Conservation (phyloP, 2,888 invertebrate species). For the Pelosia muscerda region DNA sequence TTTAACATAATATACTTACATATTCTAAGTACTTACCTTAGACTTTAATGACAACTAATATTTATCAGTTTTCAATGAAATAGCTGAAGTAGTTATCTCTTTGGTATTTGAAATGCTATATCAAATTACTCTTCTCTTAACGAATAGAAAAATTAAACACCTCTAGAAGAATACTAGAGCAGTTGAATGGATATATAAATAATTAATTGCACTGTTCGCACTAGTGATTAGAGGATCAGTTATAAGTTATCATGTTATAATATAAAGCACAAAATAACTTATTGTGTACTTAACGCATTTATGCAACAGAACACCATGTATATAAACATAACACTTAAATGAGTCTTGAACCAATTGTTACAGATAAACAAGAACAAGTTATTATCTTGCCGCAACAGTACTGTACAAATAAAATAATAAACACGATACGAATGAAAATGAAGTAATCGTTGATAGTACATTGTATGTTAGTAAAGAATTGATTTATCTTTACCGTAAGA, state of each 20-base stretch:
- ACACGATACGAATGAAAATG: slow-evolving; percentile 5
- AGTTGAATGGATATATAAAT: background rate
- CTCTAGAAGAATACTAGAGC: background rate
- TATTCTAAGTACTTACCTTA: no score
- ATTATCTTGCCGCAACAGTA: background rate
- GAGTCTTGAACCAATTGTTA: background rate
- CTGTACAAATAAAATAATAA: slow-evolving; percentile 15
- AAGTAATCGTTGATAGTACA: slow-evolving; percentile 26
- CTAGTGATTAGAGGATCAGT: background rate
- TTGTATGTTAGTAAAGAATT: slow-evolving; percentile 36
- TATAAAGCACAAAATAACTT: background rate
- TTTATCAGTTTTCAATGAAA: background rate
- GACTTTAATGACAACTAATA: background rate
- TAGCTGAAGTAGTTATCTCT: background rate
- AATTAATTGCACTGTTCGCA: no score
- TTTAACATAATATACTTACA: no score
- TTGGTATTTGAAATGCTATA: background rate
- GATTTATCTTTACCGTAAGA: slow-evolving; percentile 47
- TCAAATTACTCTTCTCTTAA: background rate
- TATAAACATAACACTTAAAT: background rate
- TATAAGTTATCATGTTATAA: background rate
- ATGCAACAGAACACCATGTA: background rate
- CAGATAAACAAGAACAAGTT: background rate
- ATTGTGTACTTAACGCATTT: background rate
- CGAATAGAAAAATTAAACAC: background rate